These are phyloP conservation scores for Tenualosa ilisha DNA, from an alignment of 2,797 vertebrate species.

Conservation along the genomic window DNA sequence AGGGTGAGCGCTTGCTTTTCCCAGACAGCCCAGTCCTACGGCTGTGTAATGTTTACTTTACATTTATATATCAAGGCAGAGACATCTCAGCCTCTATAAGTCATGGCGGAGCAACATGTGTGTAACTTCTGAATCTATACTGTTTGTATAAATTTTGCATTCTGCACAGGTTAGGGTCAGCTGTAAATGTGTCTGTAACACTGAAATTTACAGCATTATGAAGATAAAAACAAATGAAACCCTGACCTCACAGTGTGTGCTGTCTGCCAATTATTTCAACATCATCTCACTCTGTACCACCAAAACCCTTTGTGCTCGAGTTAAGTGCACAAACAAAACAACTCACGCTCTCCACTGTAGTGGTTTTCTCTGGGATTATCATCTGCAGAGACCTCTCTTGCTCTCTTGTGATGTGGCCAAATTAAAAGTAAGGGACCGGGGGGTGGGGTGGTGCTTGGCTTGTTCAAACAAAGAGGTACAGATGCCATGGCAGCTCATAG, in stretches of 20 bases:
- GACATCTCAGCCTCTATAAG: slow-evolving; percentile 3
- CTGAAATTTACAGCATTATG: neutral
- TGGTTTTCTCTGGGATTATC: slow-evolving; percentile 8
- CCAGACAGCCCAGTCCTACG: slow-evolving; percentile 43
- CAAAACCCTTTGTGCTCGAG: neutral
- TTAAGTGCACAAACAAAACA: neutral
- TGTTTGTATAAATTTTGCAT: neutral
- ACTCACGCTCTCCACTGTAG: neutral
- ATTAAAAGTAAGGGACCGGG: neutral
- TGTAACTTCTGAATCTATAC: neutral
- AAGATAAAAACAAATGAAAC: neutral
- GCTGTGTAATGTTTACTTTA: slow-evolving; percentile 49
- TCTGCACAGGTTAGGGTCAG: neutral
- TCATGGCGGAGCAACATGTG: neutral
- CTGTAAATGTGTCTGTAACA: neutral
- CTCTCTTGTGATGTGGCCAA: slow-evolving; percentile 18
- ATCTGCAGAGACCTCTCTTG: neutral
- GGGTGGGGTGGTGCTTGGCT: neutral
- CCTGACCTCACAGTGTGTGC: neutral
- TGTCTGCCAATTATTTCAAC: neutral
- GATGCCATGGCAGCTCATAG: neutral
- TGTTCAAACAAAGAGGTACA: slow-evolving; percentile 14
- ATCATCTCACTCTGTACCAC: neutral
- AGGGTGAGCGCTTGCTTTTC: slow-evolving; percentile 32
- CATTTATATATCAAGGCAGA: slow-evolving; percentile 42